These are phyloP conservation scores for Brachystomella parvula DNA, from an alignment of 1,140 invertebrate genomes.

Conservation along the genomic window DNA sequence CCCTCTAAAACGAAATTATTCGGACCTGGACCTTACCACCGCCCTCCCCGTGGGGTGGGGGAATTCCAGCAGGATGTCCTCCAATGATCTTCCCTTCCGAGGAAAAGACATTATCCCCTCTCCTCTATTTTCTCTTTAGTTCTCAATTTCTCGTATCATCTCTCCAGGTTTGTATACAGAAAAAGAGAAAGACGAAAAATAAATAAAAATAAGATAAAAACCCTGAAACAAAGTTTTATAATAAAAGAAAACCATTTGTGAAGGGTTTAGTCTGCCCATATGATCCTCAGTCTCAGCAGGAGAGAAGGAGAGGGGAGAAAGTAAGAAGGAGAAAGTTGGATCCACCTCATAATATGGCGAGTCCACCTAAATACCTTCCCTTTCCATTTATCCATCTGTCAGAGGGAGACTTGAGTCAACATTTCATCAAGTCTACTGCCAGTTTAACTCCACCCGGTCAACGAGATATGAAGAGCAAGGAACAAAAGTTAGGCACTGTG, in stretches of 20 bases:
- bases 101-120: conserved; percentile 2
- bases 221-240: conserved; percentile 5
- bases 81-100: background rate
- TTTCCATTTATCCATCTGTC: conserved; percentile 1
- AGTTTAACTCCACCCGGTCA: too few species aligned
- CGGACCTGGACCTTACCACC: too few species aligned
- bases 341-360: background rate
- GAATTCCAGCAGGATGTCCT: background rate
- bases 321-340: background rate
- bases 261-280: conserved; percentile 4
- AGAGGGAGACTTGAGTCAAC: background rate
- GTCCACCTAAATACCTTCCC: background rate
- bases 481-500: too few species aligned
- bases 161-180: too few species aligned
- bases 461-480: too few species aligned
- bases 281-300: conserved; percentile 3
- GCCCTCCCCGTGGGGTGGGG: background rate
- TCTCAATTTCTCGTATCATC: too few species aligned
- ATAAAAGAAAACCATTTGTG: conserved; percentile 13
- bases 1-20: too few species aligned
- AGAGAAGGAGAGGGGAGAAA: background rate
- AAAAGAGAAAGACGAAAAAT: too few species aligned
- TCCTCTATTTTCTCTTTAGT: background rate
- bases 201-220: too few species aligned
- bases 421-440: too few species aligned